These are phyloP conservation scores for Leucophenga montana DNA, from an alignment of 2,888 invertebrate species.

Conservation along the genomic window DNA sequence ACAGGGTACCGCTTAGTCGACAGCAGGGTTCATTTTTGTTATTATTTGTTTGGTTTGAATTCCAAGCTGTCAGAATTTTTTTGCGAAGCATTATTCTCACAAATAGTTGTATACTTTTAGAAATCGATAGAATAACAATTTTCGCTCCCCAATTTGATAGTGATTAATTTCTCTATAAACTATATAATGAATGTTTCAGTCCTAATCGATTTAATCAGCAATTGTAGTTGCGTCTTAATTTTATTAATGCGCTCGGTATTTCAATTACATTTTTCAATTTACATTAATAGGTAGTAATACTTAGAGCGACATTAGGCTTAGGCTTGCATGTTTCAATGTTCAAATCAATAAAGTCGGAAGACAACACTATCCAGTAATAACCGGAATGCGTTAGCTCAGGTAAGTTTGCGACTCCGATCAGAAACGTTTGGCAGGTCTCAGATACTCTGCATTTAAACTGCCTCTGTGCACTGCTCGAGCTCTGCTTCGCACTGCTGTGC, in stretches of 20 bases:
- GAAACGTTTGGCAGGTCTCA: too few relatives aligned
- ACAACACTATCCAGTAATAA: neutral
- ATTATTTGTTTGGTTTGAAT: too few relatives aligned
- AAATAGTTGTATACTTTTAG: too few relatives aligned
- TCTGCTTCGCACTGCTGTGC: too few relatives aligned
- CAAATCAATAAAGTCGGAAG: neutral
- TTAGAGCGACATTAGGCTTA: neutral
- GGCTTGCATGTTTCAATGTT: conserved; percentile 4
- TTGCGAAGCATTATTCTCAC: too few relatives aligned
- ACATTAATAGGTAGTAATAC: neutral
- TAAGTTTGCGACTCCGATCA: conserved; percentile 11
- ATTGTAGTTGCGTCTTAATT: conserved; percentile 27
- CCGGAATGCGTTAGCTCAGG: conserved; percentile 10
- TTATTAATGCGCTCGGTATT: neutral
- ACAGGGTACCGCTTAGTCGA: too few relatives aligned
- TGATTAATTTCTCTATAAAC: conserved; percentile 26
- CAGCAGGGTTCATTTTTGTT: too few relatives aligned
- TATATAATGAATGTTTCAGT: conserved; percentile 39
- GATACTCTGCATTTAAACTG: too few relatives aligned
- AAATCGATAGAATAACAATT: conserved; percentile 34
- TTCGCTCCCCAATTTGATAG: conserved; percentile 14
- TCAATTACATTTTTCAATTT: too few relatives aligned
- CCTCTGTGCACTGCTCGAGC: too few relatives aligned
- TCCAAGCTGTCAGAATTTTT: too few relatives aligned
- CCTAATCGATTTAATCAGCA: conserved; percentile 43